A percentile compares a stretch with the other conserved stretches of the same genome.
Evolutionary conservation across 2,888 invertebrate genomes (phyloP).

Genomic region (Operophtera brumata): DNA sequence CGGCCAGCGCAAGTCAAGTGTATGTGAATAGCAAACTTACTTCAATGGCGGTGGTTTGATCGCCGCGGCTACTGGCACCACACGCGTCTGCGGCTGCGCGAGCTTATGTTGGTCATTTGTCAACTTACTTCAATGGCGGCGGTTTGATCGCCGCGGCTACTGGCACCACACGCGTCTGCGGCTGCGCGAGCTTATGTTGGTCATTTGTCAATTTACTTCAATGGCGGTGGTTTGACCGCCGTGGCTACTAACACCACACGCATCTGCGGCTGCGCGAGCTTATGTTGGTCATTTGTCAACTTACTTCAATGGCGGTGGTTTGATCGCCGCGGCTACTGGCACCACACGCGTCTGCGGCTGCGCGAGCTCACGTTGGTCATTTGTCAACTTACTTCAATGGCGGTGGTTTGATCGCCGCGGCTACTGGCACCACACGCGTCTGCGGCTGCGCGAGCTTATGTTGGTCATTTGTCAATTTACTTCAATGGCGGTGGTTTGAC

Average conservation of each 20-base stretch:
- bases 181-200: not conserved
- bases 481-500: constrained; percentile 51
- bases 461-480: too few species aligned
- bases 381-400: too few species aligned
- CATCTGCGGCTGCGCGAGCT: constrained; percentile 21
- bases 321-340: constrained; percentile 35
- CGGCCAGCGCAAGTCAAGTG: too few species aligned
- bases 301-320: constrained; percentile 54
- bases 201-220: not conserved
- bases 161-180: constrained; percentile 25
- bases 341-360: constrained; percentile 25
- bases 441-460: too few species aligned
- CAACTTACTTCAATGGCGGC: constrained; percentile 42
- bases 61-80: too few species aligned
- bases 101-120: too few species aligned
- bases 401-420: too few species aligned
- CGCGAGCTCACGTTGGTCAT: not conserved
- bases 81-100: too few species aligned
- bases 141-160: constrained; percentile 41
- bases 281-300: constrained; percentile 4
- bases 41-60: too few species aligned
- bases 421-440: too few species aligned
- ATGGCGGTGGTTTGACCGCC: constrained; percentile 50
- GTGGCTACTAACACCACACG: constrained; percentile 17
- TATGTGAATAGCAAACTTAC: too few species aligned